A percentile compares a stretch with the other conserved stretches of the same genome.
These are phyloP conservation scores for Drosophila meridiana DNA, from an alignment of 2,888 invertebrate species.

Conservation along the genomic window DNA sequence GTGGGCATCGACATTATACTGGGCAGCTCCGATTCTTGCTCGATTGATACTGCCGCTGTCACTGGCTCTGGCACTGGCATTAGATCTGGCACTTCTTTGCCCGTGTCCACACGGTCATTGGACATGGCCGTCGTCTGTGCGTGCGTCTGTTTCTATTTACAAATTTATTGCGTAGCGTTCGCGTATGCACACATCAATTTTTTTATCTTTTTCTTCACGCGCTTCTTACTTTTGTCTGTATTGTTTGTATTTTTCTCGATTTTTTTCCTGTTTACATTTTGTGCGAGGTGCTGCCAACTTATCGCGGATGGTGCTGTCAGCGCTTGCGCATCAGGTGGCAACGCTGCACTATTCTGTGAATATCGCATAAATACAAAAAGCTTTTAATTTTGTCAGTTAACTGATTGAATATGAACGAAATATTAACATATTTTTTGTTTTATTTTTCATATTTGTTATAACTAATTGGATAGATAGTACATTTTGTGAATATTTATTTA, in stretches of 20 bases:
- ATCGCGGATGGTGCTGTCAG: slow-evolving; percentile 12
- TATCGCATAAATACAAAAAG: slow-evolving; percentile 20
- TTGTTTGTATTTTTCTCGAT: slow-evolving; percentile 80
- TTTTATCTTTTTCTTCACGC: slow-evolving; percentile 62
- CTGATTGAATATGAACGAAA: neutral
- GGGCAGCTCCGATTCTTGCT: slow-evolving; percentile 66
- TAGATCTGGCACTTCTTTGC: slow-evolving; percentile 59
- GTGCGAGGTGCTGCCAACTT: slow-evolving; percentile 50
- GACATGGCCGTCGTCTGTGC: slow-evolving; percentile 57
- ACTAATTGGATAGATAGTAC: neutral
- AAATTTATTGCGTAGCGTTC: slow-evolving; percentile 37
- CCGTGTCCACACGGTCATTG: slow-evolving; percentile 71
- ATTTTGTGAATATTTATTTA: neutral
- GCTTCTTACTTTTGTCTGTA: slow-evolving; percentile 76
- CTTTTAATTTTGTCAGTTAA: slow-evolving; percentile 4
- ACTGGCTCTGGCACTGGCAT: slow-evolving; percentile 31
- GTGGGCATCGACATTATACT: slow-evolving; percentile 50
- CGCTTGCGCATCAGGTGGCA: slow-evolving; percentile 49
- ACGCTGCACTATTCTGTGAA: slow-evolving; percentile 26
- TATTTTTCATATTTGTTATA: neutral
- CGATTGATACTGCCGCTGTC: slow-evolving; percentile 38
- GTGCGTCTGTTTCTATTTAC: slow-evolving; percentile 18
- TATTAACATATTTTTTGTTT: neutral
- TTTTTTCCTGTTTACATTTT: slow-evolving; percentile 77
- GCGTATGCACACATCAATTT: slow-evolving; percentile 20